Conservation (phyloP, 2,113 vertebrate species). For the Grallaria varia region DNA sequence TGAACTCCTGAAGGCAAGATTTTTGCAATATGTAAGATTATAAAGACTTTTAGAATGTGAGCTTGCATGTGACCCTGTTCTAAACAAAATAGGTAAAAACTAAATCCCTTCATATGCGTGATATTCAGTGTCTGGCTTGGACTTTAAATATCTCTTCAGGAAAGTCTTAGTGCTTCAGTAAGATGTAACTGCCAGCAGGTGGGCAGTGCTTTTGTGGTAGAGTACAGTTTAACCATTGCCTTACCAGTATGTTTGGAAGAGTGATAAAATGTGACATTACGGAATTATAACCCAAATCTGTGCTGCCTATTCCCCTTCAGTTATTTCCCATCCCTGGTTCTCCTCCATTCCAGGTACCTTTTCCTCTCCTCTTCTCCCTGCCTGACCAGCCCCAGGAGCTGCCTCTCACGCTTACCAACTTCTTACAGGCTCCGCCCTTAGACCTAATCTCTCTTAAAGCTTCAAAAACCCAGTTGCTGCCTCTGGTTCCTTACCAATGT, state of each 20-base stretch:
- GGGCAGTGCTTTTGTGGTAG: not conserved
- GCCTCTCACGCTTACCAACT: not conserved
- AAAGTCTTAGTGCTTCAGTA: not conserved
- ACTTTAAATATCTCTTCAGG: not conserved
- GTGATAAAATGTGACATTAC: rapidly evolving
- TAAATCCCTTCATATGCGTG: rapidly evolving
- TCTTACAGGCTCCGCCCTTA: not conserved
- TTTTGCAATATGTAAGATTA: not conserved
- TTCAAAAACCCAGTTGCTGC: not conserved
- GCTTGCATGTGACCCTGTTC: not conserved
- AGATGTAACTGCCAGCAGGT: rapidly evolving
- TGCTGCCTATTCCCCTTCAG: not conserved
- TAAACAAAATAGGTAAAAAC: not conserved
- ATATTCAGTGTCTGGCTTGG: not conserved
- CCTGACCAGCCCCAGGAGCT: not conserved
- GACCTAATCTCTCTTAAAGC: not conserved
- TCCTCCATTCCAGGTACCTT: not conserved
- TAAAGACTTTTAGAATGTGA: not conserved
- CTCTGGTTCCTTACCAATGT: not conserved
- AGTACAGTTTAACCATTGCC: not conserved
- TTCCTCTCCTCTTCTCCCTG: not conserved
- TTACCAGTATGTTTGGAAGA: not conserved
- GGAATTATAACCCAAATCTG: not conserved
- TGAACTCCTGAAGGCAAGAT: not conserved
- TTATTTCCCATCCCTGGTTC: not conserved